Base-by-base conservation (phyloP, 2,797 vertebrate genomes). In the Lerista edwardsae region DNA sequence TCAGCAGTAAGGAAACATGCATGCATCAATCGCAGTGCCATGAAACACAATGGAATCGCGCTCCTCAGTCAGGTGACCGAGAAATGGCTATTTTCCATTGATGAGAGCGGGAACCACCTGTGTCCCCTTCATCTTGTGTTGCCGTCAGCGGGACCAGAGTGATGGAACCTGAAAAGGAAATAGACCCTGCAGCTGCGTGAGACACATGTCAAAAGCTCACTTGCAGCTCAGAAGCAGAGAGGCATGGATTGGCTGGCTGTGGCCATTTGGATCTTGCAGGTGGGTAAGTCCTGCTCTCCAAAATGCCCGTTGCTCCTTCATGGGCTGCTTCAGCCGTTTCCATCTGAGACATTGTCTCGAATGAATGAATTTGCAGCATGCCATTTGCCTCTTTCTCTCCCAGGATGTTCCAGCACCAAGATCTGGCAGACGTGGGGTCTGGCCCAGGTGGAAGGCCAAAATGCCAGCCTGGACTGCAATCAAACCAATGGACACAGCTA, bases 391-490 rank as follows among this genome's bases (percentile, higher is more conserved):
- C 62, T 68, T 69, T 67, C 19, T 21, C 11, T 68, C 51, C 15
- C 14, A 78, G 82, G 67, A 62, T 41, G 2, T 19, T 41, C 27
- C 11, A 71, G 25, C 34, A 25, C 65, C 6, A 12, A 1, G 3
- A 68, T 93, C 31, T 82, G 12, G 14, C 87, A 93, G 67, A 84
- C 10, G 10, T 86, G 79, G 65, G 87, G 68, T 75, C 72, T 57
- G 62, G 31, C 89, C 59, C 27, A 57, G 29, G 14, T 12, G 2
- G 2, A 5, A 8, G 82, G 84, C 41, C 41, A 79, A 62, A 2
- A 6, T 34, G 90, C 86, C 44, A n/a, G 1, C 25, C 59, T 92
- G 71, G 67, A 4, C 5, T 93, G 87, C 57, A 55, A 12, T 78
- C 89, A 91, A 87, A 75, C 34, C n/a, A 4, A 86, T 75, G 83